Percentiles rank a stretch among this genome's conserved stretches.
Conservation (phyloP, 2,797 vertebrate genomes). For the Urosaurus nigricauda region DNA sequence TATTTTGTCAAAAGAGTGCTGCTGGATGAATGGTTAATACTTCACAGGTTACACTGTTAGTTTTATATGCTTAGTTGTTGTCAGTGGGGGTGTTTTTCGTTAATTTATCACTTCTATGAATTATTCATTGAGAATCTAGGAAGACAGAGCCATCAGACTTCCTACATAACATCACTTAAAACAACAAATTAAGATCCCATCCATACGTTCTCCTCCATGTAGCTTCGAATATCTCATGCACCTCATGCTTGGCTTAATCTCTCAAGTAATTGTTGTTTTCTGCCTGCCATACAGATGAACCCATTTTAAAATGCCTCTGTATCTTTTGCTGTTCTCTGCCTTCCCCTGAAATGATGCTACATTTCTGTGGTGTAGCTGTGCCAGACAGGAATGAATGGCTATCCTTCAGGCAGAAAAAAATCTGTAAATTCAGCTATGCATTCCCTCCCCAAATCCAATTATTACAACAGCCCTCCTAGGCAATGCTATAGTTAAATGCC, state of each 20-base stretch:
- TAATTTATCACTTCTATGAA: conserved; percentile 68
- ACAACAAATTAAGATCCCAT: conserved; percentile 63
- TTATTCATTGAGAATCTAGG: conserved; percentile 17
- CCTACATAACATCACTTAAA: conserved; percentile 57
- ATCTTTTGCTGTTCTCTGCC: conserved; percentile 12
- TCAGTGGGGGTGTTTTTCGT: conserved; percentile 41
- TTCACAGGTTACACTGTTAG: conserved; percentile 56
- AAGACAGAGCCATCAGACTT: conserved; percentile 37
- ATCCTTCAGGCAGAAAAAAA: conserved; percentile 57
- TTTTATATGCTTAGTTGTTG: conserved; percentile 42
- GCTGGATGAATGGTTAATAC: conserved; percentile 53
- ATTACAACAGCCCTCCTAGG: conserved; percentile 55
- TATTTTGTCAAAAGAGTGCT: conserved; percentile 34
- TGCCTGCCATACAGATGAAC: conserved; percentile 43
- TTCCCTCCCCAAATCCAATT: conserved; percentile 67
- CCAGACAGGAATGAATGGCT: conserved; percentile 64
- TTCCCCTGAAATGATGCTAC: conserved; percentile 40
- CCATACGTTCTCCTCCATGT: conserved; percentile 53
- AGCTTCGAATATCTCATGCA: conserved; percentile 57
- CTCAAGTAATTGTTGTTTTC: conserved; percentile 60
- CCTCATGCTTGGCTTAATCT: conserved; percentile 62
- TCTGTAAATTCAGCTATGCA: conserved; percentile 60
- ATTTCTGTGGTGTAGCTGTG: conserved; percentile 51
- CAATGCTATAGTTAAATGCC: conserved; percentile 68
- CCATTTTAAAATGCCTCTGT: conserved; percentile 48